These are phyloP conservation scores for Heterodera filipjevi DNA, from an alignment of 2,888 invertebrate species.

Conservation along the genomic window DNA sequence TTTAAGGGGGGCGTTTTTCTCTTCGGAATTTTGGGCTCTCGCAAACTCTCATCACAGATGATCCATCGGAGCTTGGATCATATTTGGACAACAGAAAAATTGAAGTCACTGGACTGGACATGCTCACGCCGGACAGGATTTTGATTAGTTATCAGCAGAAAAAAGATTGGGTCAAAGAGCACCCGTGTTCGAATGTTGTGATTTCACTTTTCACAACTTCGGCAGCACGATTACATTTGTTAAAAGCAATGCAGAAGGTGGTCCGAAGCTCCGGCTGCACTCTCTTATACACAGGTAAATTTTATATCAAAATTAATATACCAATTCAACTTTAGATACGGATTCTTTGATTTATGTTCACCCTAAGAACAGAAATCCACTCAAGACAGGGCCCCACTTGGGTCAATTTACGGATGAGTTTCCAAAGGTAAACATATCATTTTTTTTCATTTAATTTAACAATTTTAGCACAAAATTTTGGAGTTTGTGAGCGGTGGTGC, in stretches of 20 bases:
- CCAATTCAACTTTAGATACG: not conserved
- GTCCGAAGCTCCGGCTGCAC: not conserved
- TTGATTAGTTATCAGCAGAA: slow-evolving; percentile 1
- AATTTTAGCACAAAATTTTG: not conserved
- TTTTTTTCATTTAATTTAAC: not conserved
- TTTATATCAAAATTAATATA: not conserved
- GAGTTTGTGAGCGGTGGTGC: slow-evolving; percentile 9
- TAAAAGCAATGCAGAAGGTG: slow-evolving; percentile 15
- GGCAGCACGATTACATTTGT: slow-evolving; percentile 16
- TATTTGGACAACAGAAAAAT: slow-evolving; percentile 4
- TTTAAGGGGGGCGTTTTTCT: slow-evolving; percentile 25
- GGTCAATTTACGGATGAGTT: slow-evolving; percentile 24
- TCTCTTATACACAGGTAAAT: slow-evolving; percentile 14
- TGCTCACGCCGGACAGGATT: slow-evolving; percentile 4
- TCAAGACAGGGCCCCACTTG: not conserved
- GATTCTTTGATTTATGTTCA: slow-evolving; percentile 12
- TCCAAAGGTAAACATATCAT: not conserved
- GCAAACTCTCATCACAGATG: not conserved
- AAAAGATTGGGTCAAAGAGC: slow-evolving; percentile 22
- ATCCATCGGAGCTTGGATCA: not conserved
- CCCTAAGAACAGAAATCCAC: not conserved
- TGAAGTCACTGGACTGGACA: slow-evolving; percentile 17
- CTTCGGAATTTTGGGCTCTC: slow-evolving; percentile 18
- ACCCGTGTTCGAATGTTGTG: not conserved
- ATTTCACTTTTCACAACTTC: slow-evolving; percentile 25